A percentile compares a stretch with the other conserved stretches of the same genome.
Evolutionary conservation across 2,888 invertebrate species (phyloP).

Genomic region (Augiades crinisus): DNA sequence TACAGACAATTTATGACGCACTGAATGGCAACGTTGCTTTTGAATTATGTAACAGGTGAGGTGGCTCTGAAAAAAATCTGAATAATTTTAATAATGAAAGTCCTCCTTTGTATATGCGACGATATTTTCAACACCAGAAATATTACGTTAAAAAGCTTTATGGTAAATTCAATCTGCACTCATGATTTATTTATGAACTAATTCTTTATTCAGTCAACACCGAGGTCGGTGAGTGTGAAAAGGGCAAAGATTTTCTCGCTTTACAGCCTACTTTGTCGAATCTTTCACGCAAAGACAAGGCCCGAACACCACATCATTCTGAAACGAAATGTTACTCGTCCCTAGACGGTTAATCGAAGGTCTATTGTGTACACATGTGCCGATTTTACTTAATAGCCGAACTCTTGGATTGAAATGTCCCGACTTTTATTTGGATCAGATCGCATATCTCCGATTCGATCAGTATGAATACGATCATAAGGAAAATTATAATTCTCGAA

Average conservation of each 20-base stretch:
- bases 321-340: no score
- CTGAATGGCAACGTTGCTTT: slow-evolving; percentile 11
- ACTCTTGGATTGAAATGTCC: no score
- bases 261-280: background rate
- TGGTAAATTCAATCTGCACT: slow-evolving; percentile 21
- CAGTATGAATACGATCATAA: no score
- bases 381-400: no score
- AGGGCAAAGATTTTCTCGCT: slow-evolving; percentile 21
- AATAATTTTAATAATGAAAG: slow-evolving; percentile 20
- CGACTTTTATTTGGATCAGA: no score
- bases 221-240: slow-evolving; percentile 13
- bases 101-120: background rate
- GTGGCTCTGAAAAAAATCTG: slow-evolving; percentile 1
- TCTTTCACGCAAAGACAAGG: background rate
- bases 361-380: no score
- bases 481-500: no score
- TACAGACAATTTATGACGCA: slow-evolving; percentile 11
- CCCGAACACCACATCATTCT: background rate
- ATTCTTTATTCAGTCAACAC: slow-evolving; percentile 20
- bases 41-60: slow-evolving; percentile 23
- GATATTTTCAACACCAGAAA: slow-evolving; percentile 11
- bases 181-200: slow-evolving; percentile 19
- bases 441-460: no score
- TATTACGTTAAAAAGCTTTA: slow-evolving; percentile 17
- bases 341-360: no score